Evolutionary conservation across 2,888 invertebrate species (phyloP).

Genomic region (Mimachlamys varia): DNA sequence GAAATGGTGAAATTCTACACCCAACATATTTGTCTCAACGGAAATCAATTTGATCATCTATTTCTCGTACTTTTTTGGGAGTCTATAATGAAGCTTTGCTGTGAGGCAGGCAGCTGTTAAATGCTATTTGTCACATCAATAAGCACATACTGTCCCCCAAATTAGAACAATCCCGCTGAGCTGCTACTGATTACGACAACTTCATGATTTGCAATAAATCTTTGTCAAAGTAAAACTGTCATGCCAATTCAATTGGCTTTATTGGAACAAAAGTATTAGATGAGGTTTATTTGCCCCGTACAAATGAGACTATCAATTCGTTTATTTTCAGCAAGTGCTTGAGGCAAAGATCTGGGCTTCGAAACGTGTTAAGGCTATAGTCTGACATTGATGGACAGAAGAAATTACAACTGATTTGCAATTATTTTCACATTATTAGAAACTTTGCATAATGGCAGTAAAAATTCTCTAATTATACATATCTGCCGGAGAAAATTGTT

Average conservation of each 20-base stretch:
- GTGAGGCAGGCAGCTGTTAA: not conserved
- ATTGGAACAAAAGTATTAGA: constrained; percentile 16
- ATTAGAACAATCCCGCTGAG: not conserved
- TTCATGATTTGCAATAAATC: constrained; percentile 28
- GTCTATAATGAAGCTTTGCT: not conserved
- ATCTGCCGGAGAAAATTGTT: too few relatives aligned
- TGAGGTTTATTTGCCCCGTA: not conserved
- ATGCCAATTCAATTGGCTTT: not conserved
- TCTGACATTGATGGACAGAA: not conserved
- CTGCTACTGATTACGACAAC: not conserved
- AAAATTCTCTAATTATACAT: too few relatives aligned
- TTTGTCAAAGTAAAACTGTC: constrained; percentile 21
- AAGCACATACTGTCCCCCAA: not conserved
- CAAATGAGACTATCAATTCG: not conserved
- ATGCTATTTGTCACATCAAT: constrained; percentile 9
- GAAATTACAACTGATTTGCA: not conserved
- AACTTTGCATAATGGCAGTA: not conserved
- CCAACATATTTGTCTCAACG: not conserved
- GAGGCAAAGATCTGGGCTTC: not conserved
- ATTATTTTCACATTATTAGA: not conserved
- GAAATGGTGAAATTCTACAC: not conserved
- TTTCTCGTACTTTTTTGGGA: not conserved
- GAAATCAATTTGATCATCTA: constrained; percentile 15
- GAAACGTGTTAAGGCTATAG: not conserved
- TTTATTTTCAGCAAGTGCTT: not conserved